Evolutionary conservation across 2,888 invertebrate species (phyloP), one percentile per base, ranked within the genome.

Genomic region (Hirtodrosophila duncani): DNA sequence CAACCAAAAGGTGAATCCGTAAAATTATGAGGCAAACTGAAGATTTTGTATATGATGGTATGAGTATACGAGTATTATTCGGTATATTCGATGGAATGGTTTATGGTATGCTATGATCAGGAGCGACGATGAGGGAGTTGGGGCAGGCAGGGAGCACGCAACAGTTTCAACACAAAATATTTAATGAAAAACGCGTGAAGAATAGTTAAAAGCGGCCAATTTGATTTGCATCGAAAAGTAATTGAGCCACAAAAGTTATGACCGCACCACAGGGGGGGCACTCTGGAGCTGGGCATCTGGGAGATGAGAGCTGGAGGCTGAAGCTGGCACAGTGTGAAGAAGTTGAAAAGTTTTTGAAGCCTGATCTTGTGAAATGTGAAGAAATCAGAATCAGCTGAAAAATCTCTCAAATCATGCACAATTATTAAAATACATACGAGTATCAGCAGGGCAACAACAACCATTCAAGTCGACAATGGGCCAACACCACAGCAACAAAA

Each of bases 351-450:
- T 20, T 4, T 20, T 4, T 20, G 20, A 10, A 4, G 3, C 3
- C 50, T 46, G 33, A 23, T 38, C 37, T n/a, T n/a, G n/a, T n/a
- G n/a, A n/a, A n/a, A n/a, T n/a, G n/a, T n/a, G n/a, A 26, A 46
- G 34, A 48, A 42, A 39, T 34, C 43, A 38, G 23, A 44, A 3
- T 14, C 36, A 14, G 5, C 11, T 37, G 30, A 51, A 61, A 67
- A 80, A 82, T 79, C 65, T 68, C 63, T 53, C 65, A 66, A 81
- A 82, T 82, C 82, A 83, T 82, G 82, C 81, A 82, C 79, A 83
- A 83, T 82, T 83, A 82, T 81, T 83, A 78, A 82, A 81, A 79
- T 81, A 69, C 82, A 83, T 83, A 84, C 83, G 68, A 79, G 77
- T 83, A 83, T 83, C 83, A 83, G 82, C 82, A 81, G 82, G 72